Evolutionary conservation across 2,888 invertebrate species (phyloP), one percentile per base, ranked within the genome.

Genomic region (Agonum fuliginosum): DNA sequence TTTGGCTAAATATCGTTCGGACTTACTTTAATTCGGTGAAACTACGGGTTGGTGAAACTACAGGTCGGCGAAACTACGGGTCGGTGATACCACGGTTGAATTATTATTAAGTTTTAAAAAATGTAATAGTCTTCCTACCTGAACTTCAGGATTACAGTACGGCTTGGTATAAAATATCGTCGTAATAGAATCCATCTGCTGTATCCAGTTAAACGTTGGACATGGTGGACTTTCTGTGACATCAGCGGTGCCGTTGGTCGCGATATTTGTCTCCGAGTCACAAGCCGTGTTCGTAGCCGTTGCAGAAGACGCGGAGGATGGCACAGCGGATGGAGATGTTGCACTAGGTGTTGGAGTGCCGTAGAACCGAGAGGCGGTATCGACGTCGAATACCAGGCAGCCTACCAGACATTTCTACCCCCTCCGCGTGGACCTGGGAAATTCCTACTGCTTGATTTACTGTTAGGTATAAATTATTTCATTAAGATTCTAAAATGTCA

Each of bases 341-440:
- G 30, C 30, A 30, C 8, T 8, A 27, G 54, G 17, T 37, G 81
- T 62, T 1, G 3, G 19, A 30, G 75, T 72, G 14, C 82, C 83
- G 62, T 81, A 82, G 78, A 86, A 85, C 30, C 85, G 78, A 2
- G 81, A 80, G 75, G 84, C 83, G 0, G 81, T 80, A 62, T 84
- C 81, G 2, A 84, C 73, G 37, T 81, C 78, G 0, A 85, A 81
- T 79, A 90, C 88, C 12, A 95, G 86, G 19, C 92, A 93, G 1
- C 99, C 99, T 19, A 99, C 91, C 73, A 93, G 89, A 86, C 98
- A 99, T 87, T 97, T 97, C 79, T 95, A 93, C 98, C 2, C 99
- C 98, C 98, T 98, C 99, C 2, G 95, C 94, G 87, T 99, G 98
- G 19, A 97, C 92, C 92, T 94, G 83, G n/a, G n/a, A n/a, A n/a